These are phyloP conservation scores for Atta cephalotes DNA, from an alignment of 1,140 invertebrate genomes.

Conservation along the genomic window DNA sequence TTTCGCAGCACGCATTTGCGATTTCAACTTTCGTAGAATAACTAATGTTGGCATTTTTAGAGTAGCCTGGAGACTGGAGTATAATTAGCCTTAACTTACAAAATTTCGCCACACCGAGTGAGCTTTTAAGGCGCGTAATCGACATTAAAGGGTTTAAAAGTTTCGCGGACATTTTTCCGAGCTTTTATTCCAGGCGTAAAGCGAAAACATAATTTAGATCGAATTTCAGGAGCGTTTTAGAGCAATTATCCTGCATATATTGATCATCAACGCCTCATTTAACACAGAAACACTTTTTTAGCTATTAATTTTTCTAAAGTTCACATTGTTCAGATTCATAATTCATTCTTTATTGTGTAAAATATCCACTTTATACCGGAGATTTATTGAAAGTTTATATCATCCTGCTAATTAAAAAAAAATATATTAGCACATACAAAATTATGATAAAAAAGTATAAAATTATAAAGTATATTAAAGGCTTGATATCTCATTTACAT, in stretches of 20 bases:
- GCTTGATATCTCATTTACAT: neutral
- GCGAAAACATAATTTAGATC: conserved; percentile 54
- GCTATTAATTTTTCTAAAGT: neutral
- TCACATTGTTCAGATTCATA: conserved; percentile 13
- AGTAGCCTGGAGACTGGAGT: conserved; percentile 40
- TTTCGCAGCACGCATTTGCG: conserved; percentile 25
- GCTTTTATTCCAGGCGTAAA: conserved; percentile 38
- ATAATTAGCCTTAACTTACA: conserved; percentile 63
- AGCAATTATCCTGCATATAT: conserved; percentile 22
- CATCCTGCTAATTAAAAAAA: neutral
- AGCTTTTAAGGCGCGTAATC: conserved; percentile 61
- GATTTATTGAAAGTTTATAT: neutral
- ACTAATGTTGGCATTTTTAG: conserved; percentile 60
- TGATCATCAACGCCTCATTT: conserved; percentile 17
- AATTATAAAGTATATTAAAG: conserved; percentile 11
- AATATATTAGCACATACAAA: neutral
- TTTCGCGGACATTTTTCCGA: conserved; percentile 42
- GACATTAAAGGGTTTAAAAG: conserved; percentile 58
- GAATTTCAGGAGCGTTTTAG: conserved; percentile 47
- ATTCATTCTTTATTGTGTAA: conserved; percentile 7
- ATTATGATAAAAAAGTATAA: neutral
- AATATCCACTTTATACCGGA: neutral
- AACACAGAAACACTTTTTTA: neutral
- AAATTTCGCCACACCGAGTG: conserved; percentile 44
- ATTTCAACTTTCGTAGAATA: conserved; percentile 43